Percentiles rank a stretch among this genome's conserved stretches.
These are phyloP conservation scores for Aptenodytes forsteri DNA, from an alignment of 2,113 vertebrate species.

Conservation along the genomic window DNA sequence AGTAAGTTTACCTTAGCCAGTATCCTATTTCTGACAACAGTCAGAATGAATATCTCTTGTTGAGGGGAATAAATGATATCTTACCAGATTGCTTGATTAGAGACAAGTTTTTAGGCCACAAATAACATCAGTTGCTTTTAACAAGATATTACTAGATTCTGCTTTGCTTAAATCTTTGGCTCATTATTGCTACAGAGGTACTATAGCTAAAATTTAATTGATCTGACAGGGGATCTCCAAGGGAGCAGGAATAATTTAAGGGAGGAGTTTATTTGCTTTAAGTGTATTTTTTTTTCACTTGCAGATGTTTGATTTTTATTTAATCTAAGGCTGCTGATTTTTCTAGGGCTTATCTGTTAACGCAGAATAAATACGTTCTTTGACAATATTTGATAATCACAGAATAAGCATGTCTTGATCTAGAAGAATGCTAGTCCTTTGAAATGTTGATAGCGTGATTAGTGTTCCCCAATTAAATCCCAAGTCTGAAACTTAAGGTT, in stretches of 20 bases:
- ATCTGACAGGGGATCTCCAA: background rate
- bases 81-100: background rate
- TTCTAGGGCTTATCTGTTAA: background rate
- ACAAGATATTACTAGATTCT: background rate
- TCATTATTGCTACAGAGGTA: background rate
- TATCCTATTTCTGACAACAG: background rate
- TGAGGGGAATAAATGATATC: background rate
- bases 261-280: background rate
- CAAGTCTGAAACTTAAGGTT: rapidly evolving
- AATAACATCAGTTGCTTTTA: background rate
- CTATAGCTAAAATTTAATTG: background rate
- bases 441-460: rapidly evolving
- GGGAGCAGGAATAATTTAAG: background rate
- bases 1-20: background rate
- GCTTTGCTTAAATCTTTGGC: background rate
- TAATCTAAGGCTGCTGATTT: background rate
- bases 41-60: background rate
- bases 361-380: background rate
- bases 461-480: background rate
- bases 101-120: background rate
- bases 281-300: background rate
- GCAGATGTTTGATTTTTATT: background rate
- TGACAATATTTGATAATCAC: background rate
- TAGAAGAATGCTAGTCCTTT: background rate
- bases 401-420: background rate